Base-by-base conservation (phyloP, 2,113 vertebrate species). In the Anoplopoma fimbria region DNA sequence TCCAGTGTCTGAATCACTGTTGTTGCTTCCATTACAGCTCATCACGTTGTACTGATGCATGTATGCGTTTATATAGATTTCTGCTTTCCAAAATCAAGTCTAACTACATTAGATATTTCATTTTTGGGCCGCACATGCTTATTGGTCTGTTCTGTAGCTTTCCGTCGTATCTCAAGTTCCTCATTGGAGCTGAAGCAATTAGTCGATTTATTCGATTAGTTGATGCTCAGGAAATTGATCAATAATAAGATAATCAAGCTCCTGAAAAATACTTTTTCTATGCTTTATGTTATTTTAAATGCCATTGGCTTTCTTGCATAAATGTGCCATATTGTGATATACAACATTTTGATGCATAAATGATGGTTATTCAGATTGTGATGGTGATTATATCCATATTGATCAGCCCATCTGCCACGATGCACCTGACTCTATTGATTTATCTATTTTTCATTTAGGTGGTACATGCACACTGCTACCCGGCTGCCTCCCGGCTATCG, bases 401-500 rank as follows among this genome's bases (percentile, higher is more conserved):
- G 19, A 40, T 58, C 9, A 0, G 33, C 0, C 4, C 13, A 27
- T 36, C 31, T 45, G 70, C 29, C 42, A 2, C 10, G 0, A 25
- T 72, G 2, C 60, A 64, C n/a, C 78, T 88, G 75, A 88, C 55
- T 42, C 53, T 17, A 47, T 89, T 65, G 78, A 25, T 70, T 82
- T 67, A 60, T 87, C 79, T 69, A 61, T 89, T 79, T 93, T 72
- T 77, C 80, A 77, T 86, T 36, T 73, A 92, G 92, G 93, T 91
- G 87, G 89, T 90, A 88, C 61, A 87, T 88, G 86, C 73, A 73
- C 86, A 77, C 79, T 84, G 71, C 89, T 87, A 74, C 80, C 65
- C 85, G 74, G 82, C 91, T 91, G 92, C 91, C 93, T 91, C 84
- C 91, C 77, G 91, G 87, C 83, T 86, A 86, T 90, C 82, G 60